Conservation (phyloP, 2,797 vertebrate species). For the Lemur catta region DNA sequence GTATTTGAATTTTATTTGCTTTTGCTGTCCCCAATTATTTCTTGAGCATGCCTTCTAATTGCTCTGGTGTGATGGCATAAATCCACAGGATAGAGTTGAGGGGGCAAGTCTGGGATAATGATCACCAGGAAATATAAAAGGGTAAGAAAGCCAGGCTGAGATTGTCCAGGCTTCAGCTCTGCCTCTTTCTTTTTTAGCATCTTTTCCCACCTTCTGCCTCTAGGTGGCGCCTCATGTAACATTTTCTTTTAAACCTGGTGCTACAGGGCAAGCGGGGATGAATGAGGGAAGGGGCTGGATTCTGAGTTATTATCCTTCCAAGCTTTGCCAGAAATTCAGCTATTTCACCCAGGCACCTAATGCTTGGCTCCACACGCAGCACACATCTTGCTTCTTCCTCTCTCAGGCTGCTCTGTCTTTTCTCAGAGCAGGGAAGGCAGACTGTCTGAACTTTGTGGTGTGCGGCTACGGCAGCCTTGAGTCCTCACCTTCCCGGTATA, state of each 20-base stretch:
- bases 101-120: not conserved
- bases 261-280: not conserved
- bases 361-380: not conserved
- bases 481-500: not conserved
- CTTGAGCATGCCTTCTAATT: not conserved
- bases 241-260: conserved; percentile 29
- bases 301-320: not conserved
- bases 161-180: not conserved
- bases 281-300: not conserved
- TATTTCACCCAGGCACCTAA: not conserved
- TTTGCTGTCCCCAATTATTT: not conserved
- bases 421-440: not conserved
- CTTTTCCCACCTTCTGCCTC: not conserved
- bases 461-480: fast-evolving
- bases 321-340: not conserved
- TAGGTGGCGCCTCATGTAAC: conserved; percentile 35
- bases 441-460: not conserved
- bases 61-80: not conserved
- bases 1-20: not conserved
- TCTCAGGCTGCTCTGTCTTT: not conserved
- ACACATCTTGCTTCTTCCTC: not conserved
- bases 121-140: not conserved
- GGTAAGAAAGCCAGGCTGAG: not conserved
- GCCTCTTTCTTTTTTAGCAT: not conserved
- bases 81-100: not conserved